Base-by-base conservation (phyloP, 2,888 invertebrate species). In the Sabellastarte sp. region DNA sequence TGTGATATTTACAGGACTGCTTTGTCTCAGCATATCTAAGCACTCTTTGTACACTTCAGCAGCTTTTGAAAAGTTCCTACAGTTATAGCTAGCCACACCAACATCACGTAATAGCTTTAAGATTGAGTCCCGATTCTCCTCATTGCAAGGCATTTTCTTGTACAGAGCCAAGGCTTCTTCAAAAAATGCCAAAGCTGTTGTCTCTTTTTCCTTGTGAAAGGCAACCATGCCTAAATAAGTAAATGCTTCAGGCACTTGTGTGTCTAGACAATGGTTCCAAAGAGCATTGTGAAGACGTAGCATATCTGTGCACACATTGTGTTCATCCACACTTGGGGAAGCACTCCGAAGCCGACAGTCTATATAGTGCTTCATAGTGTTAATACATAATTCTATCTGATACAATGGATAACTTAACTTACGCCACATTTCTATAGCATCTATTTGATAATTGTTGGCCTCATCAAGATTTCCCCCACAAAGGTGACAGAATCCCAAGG, bases 51-150 rank as follows among this genome's bases (percentile, higher is more conserved):
- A 68, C 0, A 59, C 59, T 20, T 51, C 57, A 0, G 61, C 63
- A 4, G 68, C 68, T 53, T 61, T 57, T 26, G 60, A 51, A 56
- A 63, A 68, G 56, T 68, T 63, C n/a, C 65, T 28, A 31, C 63
- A 60, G 58, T 68, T 68, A 50, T 68, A 68, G 33, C 65, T 60
- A 31, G 65, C 63, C 5, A 68, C 63, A 3, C 68, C 68, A 33
- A 68, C 59, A 24, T 63, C 63, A 5, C 68, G 60, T 30, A 68
- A 58, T 41, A 68, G 52, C 41, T 61, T 60, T 26, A 53, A 50
- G 10, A 68, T 65, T 32, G 63, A 63, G 28, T 66, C 66, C 57
- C 50, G 31, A 2, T 29, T 33, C 32, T 63, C 59, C 26, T 55
- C 55, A 3, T 33, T 55, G 20, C 32, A 33, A 4, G 60, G 32